Evolutionary conservation across 2,888 invertebrate species (phyloP).

Genomic region (Agrochola lota): DNA sequence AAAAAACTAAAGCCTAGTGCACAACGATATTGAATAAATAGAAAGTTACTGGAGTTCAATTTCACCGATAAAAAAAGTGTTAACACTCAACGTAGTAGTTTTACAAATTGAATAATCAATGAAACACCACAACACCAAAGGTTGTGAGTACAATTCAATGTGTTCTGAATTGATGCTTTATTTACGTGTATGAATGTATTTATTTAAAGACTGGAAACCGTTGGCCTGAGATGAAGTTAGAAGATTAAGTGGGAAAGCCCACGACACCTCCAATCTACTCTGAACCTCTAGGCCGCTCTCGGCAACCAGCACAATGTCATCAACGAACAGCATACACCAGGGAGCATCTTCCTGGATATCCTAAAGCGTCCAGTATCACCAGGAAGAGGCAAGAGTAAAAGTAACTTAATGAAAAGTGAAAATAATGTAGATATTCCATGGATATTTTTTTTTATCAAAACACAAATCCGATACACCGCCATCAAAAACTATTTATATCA

Average conservation of each 20-base stretch:
- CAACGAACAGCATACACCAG: too few relatives aligned
- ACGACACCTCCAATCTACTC: too few relatives aligned
- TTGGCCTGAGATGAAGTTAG: too few relatives aligned
- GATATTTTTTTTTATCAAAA: not conserved
- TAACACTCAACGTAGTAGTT: not conserved
- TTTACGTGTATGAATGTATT: not conserved
- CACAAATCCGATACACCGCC: not conserved
- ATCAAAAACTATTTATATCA: slow-evolving; percentile 2
- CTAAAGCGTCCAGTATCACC: too few relatives aligned
- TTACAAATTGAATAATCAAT: slow-evolving; percentile 22
- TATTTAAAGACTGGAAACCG: too few relatives aligned
- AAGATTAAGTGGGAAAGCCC: too few relatives aligned
- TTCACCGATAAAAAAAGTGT: not conserved
- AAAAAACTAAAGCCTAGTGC: not conserved
- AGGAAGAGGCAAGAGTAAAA: not conserved
- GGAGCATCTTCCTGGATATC: too few relatives aligned
- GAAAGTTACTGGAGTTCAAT: not conserved
- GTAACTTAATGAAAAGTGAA: not conserved
- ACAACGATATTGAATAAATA: not conserved
- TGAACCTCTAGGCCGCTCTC: too few relatives aligned
- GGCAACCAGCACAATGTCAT: too few relatives aligned
- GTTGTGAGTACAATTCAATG: not conserved
- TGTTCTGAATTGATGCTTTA: not conserved
- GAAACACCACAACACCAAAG: not conserved
- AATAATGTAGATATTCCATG: not conserved